A percentile compares a stretch with the other conserved stretches of the same genome.
Evolutionary conservation across 2,888 invertebrate species (phyloP).

Genomic region (Phengaris arion): DNA sequence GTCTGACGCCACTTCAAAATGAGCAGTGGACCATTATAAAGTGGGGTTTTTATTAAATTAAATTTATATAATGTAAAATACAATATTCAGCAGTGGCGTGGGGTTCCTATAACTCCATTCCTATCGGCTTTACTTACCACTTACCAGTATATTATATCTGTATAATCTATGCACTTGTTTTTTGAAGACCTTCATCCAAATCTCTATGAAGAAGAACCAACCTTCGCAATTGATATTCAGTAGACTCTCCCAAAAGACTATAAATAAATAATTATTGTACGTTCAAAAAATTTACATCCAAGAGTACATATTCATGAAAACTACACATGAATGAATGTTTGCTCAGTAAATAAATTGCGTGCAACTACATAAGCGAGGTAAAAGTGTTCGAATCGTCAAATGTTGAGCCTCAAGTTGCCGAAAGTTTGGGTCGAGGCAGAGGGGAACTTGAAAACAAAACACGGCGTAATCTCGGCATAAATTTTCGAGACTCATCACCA

Average conservation of each 20-base stretch:
- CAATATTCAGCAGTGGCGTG: too few relatives aligned
- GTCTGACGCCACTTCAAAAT: neutral
- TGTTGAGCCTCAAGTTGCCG: neutral
- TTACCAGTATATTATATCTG: too few relatives aligned
- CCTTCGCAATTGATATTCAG: too few relatives aligned
- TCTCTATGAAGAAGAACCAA: too few relatives aligned
- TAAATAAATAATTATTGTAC: neutral
- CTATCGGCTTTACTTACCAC: too few relatives aligned
- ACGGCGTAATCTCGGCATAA: conserved; percentile 16
- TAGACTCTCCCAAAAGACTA: too few relatives aligned
- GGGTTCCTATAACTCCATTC: too few relatives aligned
- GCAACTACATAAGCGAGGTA: neutral
- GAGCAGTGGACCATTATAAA: neutral
- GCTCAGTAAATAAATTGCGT: neutral
- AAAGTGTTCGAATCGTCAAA: neutral
- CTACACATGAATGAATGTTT: neutral
- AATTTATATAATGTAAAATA: too few relatives aligned
- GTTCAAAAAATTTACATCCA: neutral
- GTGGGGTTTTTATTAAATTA: neutral
- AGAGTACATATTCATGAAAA: neutral
- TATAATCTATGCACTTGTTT: too few relatives aligned
- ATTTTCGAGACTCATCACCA: conserved; percentile 13
- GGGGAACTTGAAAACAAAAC: conserved; percentile 28
- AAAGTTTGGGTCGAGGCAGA: neutral
- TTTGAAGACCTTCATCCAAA: too few relatives aligned